Percentiles rank a stretch among this genome's conserved stretches.
phyloP scores from a whole-genome alignment of 2,888 invertebrate genomes.

The Pheosia tremula region DNA sequence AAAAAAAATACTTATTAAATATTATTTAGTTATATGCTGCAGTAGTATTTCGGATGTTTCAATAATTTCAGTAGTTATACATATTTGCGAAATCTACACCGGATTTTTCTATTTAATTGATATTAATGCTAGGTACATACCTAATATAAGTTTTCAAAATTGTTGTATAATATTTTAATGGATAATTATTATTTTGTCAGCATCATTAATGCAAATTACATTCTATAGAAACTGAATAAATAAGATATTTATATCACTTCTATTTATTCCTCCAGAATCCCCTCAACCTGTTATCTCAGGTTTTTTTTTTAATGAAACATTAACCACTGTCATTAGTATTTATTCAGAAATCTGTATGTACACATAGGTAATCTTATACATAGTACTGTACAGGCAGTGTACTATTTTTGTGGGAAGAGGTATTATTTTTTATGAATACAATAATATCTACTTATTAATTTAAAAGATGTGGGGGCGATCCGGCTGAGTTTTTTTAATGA shows the following conservation, averaged over 20 bases:
- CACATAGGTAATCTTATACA: constrained; percentile 31
- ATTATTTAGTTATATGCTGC: constrained; percentile 38
- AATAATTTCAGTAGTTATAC: constrained; percentile 22
- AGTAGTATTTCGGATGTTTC: constrained; percentile 35
- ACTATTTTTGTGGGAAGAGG: constrained; percentile 21
- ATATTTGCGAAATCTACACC: constrained; percentile 30
- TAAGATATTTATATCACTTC: constrained; percentile 69
- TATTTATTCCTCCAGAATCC: constrained; percentile 41
- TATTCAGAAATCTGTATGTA: constrained; percentile 42
- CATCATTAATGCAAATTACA: constrained; percentile 68
- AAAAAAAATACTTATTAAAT: constrained; percentile 32
- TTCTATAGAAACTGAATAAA: constrained; percentile 73
- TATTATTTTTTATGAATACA: too few relatives aligned
- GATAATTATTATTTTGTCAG: constrained; percentile 63
- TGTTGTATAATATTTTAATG: constrained; percentile 56
- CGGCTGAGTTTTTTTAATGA: too few relatives aligned
- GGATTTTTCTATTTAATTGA: constrained; percentile 34
- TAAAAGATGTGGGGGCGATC: too few relatives aligned
- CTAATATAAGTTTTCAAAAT: constrained; percentile 58
- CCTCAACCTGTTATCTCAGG: not conserved
- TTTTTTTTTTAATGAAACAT: constrained; percentile 26
- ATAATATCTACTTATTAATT: too few relatives aligned
- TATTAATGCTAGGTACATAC: constrained; percentile 31
- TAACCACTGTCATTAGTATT: constrained; percentile 31
- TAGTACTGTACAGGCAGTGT: constrained; percentile 38